Conservation (phyloP, 2,888 invertebrate species). For the Pyrrhia umbra region DNA sequence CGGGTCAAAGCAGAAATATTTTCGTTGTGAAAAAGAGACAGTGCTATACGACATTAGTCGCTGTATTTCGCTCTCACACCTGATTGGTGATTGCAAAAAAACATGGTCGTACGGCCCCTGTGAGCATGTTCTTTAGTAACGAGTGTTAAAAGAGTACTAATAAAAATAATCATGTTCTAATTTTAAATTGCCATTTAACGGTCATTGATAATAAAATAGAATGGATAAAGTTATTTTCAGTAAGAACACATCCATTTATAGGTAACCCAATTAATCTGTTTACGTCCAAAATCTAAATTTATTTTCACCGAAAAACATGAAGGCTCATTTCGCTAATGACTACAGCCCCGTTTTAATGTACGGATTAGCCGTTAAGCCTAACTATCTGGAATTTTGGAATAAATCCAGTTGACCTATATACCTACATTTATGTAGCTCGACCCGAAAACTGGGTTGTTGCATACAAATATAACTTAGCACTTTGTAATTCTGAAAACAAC, state of each 20-base stretch:
- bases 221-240: not conserved
- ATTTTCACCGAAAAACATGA: conserved; percentile 38
- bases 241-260: not conserved
- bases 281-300: conserved; percentile 27
- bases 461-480: conserved; percentile 30
- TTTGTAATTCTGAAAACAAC: conserved; percentile 19
- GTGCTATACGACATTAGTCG: too few species aligned
- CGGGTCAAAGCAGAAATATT: too few species aligned
- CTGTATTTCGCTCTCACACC: too few species aligned
- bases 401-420: conserved; percentile 68
- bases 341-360: conserved; percentile 50
- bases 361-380: conserved; percentile 57
- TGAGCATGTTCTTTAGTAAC: not conserved
- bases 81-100: too few species aligned
- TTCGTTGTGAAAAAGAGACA: too few species aligned
- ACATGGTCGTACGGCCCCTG: too few species aligned
- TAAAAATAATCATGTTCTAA: not conserved
- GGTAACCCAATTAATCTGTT: conserved; percentile 34
- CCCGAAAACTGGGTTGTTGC: conserved; percentile 35
- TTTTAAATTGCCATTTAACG: not conserved
- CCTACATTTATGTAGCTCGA: conserved; percentile 46
- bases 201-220: not conserved
- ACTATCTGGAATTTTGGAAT: conserved; percentile 62
- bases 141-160: not conserved
- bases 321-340: conserved; percentile 63